These are phyloP conservation scores for Bufo gargarizans DNA, from an alignment of 2,113 vertebrate species.

Conservation along the genomic window DNA sequence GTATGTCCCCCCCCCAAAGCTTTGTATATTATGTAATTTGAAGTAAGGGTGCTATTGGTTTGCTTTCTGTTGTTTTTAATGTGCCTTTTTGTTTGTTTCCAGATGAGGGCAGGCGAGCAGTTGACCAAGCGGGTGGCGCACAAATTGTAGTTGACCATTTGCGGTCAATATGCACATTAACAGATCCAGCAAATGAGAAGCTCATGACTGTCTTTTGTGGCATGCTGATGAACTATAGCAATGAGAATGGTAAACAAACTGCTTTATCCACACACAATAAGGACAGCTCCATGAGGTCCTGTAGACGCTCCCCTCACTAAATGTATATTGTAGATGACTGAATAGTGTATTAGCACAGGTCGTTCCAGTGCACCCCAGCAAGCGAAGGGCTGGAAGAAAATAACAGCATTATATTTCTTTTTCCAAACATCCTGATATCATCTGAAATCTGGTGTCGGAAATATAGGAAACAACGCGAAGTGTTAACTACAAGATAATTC, in stretches of 20 bases:
- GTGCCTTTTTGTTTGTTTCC: conserved; percentile 97
- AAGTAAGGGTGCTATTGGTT: conserved; percentile 19
- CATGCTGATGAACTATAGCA: conserved; percentile 99
- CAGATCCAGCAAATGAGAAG: conserved; percentile 97
- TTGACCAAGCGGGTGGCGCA: conserved; percentile 98
- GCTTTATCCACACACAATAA: conserved; percentile 69
- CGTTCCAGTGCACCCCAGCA: not conserved
- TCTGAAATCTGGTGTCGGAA: conserved; percentile 12
- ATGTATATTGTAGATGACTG: not conserved
- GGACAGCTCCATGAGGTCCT: not conserved
- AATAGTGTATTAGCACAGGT: not conserved
- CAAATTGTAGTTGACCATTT: conserved; percentile 97
- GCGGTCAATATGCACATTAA: conserved; percentile 93
- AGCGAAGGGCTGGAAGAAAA: not conserved
- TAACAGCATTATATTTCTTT: not conserved
- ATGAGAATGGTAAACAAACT: conserved; percentile 98
- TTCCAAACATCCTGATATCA: not conserved
- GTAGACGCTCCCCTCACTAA: not conserved
- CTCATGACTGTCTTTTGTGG: conserved; percentile 99
- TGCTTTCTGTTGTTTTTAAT: conserved; percentile 79
- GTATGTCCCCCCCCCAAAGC: not conserved
- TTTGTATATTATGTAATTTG: conserved; percentile 57
- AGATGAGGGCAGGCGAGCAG: conserved; percentile 99
- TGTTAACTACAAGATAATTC: conserved; percentile 41
- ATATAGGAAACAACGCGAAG: not conserved